Percentiles rank a stretch among this genome's conserved stretches.
Evolutionary conservation across 2,797 vertebrate species (phyloP).

Genomic region (Myoxocephalus aenaeus): DNA sequence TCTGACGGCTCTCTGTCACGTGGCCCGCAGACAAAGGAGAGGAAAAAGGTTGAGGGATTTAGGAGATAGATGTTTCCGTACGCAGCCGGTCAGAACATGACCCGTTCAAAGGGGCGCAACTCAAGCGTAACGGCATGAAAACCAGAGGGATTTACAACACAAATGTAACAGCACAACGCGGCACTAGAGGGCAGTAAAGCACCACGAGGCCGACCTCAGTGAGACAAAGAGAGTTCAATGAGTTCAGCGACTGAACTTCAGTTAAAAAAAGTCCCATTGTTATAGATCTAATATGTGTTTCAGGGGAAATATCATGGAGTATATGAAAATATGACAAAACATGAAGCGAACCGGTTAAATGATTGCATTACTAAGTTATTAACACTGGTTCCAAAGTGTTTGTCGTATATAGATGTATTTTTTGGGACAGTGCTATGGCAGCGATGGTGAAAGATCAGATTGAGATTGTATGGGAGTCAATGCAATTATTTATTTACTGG

Average conservation of each 20-base stretch:
- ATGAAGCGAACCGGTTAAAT: neutral
- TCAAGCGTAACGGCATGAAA: neutral
- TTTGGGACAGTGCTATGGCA: neutral
- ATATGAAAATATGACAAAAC: neutral
- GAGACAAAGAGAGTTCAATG: neutral
- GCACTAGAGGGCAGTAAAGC: constrained; percentile 66
- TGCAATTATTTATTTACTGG: neutral
- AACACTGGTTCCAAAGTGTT: neutral
- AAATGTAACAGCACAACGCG: neutral
- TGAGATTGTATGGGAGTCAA: neutral
- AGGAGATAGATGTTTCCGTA: neutral
- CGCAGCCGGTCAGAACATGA: neutral
- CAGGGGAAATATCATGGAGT: neutral
- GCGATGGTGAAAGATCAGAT: neutral
- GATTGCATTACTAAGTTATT: neutral
- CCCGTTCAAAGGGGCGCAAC: neutral
- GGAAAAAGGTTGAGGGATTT: neutral
- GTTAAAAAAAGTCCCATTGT: neutral
- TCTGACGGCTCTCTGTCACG: constrained; percentile 11
- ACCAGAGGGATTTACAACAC: too few relatives aligned
- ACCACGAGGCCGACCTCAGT: neutral
- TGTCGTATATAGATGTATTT: neutral
- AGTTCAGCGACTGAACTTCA: neutral
- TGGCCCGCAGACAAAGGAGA: constrained; percentile 1
- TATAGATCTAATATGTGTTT: neutral